Conservation (phyloP, 2,888 invertebrate species). For the Nemotelus pantherinus region DNA sequence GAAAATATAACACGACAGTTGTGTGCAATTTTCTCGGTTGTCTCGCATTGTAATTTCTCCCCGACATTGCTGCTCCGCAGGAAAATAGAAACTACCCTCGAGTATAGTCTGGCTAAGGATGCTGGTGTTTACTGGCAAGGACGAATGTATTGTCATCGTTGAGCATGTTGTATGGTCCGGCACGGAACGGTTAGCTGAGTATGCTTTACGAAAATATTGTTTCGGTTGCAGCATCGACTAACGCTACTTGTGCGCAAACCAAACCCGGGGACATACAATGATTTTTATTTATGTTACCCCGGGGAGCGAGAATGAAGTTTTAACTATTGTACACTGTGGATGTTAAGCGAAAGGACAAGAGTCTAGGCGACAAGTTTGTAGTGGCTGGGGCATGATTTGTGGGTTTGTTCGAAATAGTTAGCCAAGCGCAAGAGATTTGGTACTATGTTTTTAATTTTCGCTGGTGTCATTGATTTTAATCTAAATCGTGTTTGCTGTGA, state of each 20-base stretch:
- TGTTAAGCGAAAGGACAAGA: not conserved
- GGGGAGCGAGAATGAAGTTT: conserved; percentile 25
- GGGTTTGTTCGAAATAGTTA: too few species aligned
- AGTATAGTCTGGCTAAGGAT: conserved; percentile 25
- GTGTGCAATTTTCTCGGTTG: conserved; percentile 43
- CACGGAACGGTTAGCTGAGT: too few species aligned
- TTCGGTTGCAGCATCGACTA: not conserved
- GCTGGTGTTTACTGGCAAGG: not conserved
- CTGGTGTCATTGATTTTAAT: too few species aligned
- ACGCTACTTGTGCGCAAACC: conserved; percentile 18
- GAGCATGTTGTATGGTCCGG: too few species aligned
- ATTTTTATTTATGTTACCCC: conserved; percentile 40
- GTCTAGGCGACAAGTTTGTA: not conserved
- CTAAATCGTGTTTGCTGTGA: too few species aligned
- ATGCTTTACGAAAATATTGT: too few species aligned
- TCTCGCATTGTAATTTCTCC: conserved; percentile 37
- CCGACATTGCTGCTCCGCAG: conserved; percentile 29
- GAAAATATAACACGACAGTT: conserved; percentile 35
- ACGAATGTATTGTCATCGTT: too few species aligned
- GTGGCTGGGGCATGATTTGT: too few species aligned
- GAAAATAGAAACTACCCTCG: conserved; percentile 41
- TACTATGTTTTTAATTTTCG: too few species aligned
- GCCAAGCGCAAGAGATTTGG: too few species aligned
- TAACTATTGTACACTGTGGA: not conserved
- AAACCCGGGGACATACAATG: not conserved